Conservation (phyloP, 2,888 invertebrate genomes). For the Leucophenga maculata region DNA sequence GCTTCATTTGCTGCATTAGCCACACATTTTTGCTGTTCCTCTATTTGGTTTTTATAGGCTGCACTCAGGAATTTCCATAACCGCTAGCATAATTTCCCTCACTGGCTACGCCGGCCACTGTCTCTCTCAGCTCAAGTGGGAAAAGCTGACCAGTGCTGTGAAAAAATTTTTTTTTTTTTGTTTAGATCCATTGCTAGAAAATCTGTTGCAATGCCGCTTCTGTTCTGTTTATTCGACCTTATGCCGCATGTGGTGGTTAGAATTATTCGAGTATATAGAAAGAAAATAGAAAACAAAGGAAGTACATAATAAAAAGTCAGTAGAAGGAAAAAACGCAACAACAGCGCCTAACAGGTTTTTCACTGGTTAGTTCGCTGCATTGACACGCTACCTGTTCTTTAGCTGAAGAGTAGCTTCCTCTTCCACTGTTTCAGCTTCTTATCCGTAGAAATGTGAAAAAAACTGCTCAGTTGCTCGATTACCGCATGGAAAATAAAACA, state of each 20-base stretch:
- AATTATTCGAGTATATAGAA: too few species aligned
- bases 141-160: neutral
- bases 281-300: too few species aligned
- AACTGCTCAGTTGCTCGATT: neutral
- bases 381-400: neutral
- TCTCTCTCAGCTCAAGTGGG: neutral
- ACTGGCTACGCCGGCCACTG: slow-evolving; percentile 1
- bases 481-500: slow-evolving; percentile 1
- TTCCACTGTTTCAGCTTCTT: too few species aligned
- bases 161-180: neutral
- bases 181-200: too few species aligned
- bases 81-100: slow-evolving; percentile 56
- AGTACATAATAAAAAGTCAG: too few species aligned
- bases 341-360: slow-evolving; percentile 5
- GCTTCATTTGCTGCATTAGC: slow-evolving; percentile 37
- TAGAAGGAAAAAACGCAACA: neutral
- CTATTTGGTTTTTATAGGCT: slow-evolving; percentile 25
- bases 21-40: neutral
- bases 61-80: slow-evolving; percentile 60
- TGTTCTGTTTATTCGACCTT: slow-evolving; percentile 6
- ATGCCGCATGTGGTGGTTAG: too few species aligned
- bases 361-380: too few species aligned
- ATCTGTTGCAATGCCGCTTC: neutral
- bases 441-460: too few species aligned
- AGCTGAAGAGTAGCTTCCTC: neutral